Conservation (phyloP, 2,888 invertebrate genomes). For the Xylota sylvarum region DNA sequence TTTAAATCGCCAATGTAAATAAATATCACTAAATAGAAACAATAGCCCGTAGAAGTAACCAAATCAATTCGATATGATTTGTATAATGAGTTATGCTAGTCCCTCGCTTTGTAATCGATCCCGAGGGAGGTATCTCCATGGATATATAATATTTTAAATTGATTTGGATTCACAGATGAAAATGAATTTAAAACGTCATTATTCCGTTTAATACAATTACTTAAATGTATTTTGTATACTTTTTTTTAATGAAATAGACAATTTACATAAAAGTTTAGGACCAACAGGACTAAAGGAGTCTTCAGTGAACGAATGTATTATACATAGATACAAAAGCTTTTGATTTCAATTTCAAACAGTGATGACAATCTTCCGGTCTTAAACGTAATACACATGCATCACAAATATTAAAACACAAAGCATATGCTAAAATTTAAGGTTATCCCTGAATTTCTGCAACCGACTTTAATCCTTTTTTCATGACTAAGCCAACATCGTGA, state of each 20-base stretch:
- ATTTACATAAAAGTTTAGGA: background rate
- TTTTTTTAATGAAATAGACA: background rate
- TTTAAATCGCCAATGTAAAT: conserved; percentile 16
- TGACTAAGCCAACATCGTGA: background rate
- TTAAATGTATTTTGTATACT: background rate
- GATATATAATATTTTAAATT: conserved; percentile 41
- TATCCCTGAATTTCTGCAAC: background rate
- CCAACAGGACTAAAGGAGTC: background rate
- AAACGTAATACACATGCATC: background rate
- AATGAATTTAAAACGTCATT: background rate
- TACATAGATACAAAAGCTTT: no score
- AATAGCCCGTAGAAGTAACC: conserved; percentile 36
- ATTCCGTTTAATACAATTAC: background rate
- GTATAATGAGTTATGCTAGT: conserved; percentile 43
- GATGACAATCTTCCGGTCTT: background rate
- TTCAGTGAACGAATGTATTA: no score
- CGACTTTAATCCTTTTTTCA: conserved; percentile 1
- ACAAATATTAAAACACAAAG: background rate
- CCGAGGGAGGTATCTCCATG: conserved; percentile 13
- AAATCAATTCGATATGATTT: conserved; percentile 44
- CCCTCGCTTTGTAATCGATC: conserved; percentile 27
- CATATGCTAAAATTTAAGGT: conserved; percentile 1
- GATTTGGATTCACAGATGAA: conserved; percentile 9
- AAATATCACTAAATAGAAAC: conserved; percentile 27
- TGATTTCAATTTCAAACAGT: background rate